These are phyloP conservation scores for Carterocephalus palaemon DNA, from an alignment of 2,888 invertebrate species.

Conservation along the genomic window DNA sequence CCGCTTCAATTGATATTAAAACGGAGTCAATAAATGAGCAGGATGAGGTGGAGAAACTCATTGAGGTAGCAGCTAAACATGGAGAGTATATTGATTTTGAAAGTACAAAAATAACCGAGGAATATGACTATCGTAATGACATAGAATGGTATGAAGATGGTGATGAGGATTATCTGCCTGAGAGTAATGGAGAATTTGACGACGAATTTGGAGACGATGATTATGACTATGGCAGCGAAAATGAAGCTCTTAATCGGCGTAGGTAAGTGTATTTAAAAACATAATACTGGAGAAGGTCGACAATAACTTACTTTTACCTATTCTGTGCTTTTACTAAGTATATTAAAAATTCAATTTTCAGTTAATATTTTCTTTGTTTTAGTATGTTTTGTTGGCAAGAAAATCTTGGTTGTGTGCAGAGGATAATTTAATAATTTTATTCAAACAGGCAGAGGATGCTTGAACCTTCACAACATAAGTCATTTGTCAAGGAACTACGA, in stretches of 20 bases:
- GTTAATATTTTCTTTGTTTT: too few species aligned
- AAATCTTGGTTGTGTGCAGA: too few species aligned
- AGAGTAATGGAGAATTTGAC: slow-evolving; percentile 25
- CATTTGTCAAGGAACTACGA: slow-evolving; percentile 51
- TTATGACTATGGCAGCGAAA: slow-evolving; percentile 15
- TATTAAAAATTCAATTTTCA: too few species aligned
- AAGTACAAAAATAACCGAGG: slow-evolving; percentile 19
- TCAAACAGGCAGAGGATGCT: slow-evolving; percentile 23
- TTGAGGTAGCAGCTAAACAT: slow-evolving; percentile 41
- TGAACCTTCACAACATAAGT: slow-evolving; percentile 29
- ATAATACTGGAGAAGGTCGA: too few species aligned
- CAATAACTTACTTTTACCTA: too few species aligned
- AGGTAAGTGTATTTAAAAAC: not conserved
- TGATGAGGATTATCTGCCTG: slow-evolving; percentile 29
- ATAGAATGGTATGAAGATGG: slow-evolving; percentile 24
- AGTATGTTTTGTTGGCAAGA: too few species aligned
- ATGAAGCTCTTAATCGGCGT: slow-evolving; percentile 1
- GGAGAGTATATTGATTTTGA: slow-evolving; percentile 39
- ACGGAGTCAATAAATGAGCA: slow-evolving; percentile 37
- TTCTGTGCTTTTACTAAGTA: too few species aligned
- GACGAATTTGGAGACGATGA: slow-evolving; percentile 22
- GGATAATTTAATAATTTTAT: slow-evolving; percentile 3
- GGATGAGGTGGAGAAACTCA: slow-evolving; percentile 39
- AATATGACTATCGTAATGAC: slow-evolving; percentile 10
- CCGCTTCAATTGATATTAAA: slow-evolving; percentile 34